Conservation (phyloP, 2,888 invertebrate species). For the Tribolium freemani region DNA sequence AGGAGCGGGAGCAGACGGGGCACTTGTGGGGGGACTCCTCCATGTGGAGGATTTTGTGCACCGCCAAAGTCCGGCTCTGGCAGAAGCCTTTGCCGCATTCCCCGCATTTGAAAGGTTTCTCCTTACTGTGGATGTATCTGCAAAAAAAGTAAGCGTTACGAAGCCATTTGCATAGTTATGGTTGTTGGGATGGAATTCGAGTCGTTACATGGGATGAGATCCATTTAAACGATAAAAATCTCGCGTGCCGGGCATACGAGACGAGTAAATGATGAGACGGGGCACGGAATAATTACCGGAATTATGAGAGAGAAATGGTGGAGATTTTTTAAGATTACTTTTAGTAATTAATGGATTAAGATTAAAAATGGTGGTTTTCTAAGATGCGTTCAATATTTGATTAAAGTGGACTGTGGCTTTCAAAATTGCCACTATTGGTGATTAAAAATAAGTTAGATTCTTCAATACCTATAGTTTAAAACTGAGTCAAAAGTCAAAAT, state of each 20-base stretch:
- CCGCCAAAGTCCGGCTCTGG: conserved; percentile 95
- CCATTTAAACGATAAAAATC: conserved; percentile 35
- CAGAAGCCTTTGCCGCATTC: conserved; percentile 99
- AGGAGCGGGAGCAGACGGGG: conserved; percentile 91
- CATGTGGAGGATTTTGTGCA: conserved; percentile 95
- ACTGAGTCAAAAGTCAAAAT: no score
- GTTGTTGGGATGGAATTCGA: conserved; percentile 33
- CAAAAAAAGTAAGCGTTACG: conserved; percentile 19
- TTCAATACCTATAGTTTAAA: no score
- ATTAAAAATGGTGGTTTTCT: no score
- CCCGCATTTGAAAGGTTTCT: conserved; percentile 96
- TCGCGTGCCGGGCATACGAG: conserved; percentile 27
- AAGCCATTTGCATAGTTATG: conserved; percentile 40
- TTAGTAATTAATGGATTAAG: no score
- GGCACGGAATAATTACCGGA: not conserved
- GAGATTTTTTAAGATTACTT: not conserved
- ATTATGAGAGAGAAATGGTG: not conserved
- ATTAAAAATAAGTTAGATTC: no score
- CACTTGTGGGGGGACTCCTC: conserved; percentile 96
- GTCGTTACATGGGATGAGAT: conserved; percentile 25
- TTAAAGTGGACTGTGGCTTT: no score
- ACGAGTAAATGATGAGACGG: not conserved
- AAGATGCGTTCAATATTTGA: no score
- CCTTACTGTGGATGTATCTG: conserved; percentile 98
- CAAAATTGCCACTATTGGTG: no score